phyloP scores from a whole-genome alignment of 1,140 invertebrate genomes.

The Aphaenogaster floridana region DNA sequence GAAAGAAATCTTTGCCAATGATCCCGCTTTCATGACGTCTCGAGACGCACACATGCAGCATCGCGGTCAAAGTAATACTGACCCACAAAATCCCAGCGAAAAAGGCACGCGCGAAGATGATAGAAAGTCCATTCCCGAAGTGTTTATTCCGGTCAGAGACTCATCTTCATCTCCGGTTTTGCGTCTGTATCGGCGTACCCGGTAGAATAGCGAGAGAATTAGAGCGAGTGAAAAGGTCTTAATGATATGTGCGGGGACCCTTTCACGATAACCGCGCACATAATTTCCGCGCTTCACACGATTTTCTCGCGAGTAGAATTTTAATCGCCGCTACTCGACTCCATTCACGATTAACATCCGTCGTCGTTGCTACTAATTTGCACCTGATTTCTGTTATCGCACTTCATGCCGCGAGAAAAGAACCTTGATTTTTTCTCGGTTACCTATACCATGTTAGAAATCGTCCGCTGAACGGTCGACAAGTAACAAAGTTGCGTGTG shows the following conservation, averaged over 20 bases:
- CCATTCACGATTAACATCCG: slow-evolving; percentile 13
- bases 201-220: not conserved
- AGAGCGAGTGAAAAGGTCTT: slow-evolving; percentile 57
- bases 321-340: slow-evolving; percentile 23
- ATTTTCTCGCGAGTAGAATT: slow-evolving; percentile 44
- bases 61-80: slow-evolving; percentile 58
- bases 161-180: slow-evolving; percentile 49
- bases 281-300: slow-evolving; percentile 22
- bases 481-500: not conserved
- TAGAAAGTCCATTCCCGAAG: slow-evolving; percentile 71
- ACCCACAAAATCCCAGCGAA: slow-evolving; percentile 58
- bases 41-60: not conserved
- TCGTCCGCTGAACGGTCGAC: not conserved
- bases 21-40: slow-evolving; percentile 9
- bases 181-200: not conserved
- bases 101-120: slow-evolving; percentile 36
- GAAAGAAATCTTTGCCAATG: slow-evolving; percentile 2
- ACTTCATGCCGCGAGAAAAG: not conserved
- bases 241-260: slow-evolving; percentile 18
- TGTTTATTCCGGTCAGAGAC: slow-evolving; percentile 68
- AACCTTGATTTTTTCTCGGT: not conserved
- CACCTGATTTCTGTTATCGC: not conserved
- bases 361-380: not conserved
- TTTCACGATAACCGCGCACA: slow-evolving; percentile 15
- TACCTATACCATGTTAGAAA: not conserved